These are phyloP conservation scores for Notospermus geniculatus DNA, from an alignment of 1,140 invertebrate genomes.

Conservation along the genomic window DNA sequence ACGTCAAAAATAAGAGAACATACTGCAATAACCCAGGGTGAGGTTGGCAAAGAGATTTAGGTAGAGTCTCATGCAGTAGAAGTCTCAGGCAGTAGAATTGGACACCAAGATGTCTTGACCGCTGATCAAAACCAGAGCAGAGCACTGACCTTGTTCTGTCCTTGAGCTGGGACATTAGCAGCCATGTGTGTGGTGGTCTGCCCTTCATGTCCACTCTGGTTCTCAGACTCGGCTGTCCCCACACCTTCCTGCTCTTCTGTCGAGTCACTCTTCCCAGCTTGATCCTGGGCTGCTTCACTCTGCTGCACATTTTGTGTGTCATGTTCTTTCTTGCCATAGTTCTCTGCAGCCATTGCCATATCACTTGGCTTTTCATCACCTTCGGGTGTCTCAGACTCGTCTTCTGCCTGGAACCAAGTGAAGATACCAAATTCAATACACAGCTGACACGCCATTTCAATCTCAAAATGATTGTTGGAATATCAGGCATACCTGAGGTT, in stretches of 20 bases:
- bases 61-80: no score
- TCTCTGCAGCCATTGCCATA: slow-evolving; percentile 24
- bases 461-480: not conserved
- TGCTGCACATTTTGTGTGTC: slow-evolving; percentile 37
- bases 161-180: not conserved
- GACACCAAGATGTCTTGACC: no score
- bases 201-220: slow-evolving; percentile 64
- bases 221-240: slow-evolving; percentile 65
- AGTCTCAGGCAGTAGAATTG: not conserved
- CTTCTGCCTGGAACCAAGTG: no score
- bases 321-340: slow-evolving; percentile 37
- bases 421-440: not conserved
- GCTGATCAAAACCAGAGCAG: no score
- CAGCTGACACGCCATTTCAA: not conserved
- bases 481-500: slow-evolving; percentile 4
- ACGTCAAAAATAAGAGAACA: slow-evolving; percentile 14
- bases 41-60: no score
- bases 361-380: slow-evolving; percentile 29
- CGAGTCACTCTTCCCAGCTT: slow-evolving; percentile 34
- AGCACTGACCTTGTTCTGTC: slow-evolving; percentile 5
- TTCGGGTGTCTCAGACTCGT: not conserved
- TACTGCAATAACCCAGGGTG: no score
- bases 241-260: slow-evolving; percentile 60
- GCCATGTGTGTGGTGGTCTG: slow-evolving; percentile 46
- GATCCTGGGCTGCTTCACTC: slow-evolving; percentile 34